A percentile compares a stretch with the other conserved stretches of the same genome.
phyloP scores from a whole-genome alignment of 2,113 vertebrate species.

The Electrona antarctica region DNA sequence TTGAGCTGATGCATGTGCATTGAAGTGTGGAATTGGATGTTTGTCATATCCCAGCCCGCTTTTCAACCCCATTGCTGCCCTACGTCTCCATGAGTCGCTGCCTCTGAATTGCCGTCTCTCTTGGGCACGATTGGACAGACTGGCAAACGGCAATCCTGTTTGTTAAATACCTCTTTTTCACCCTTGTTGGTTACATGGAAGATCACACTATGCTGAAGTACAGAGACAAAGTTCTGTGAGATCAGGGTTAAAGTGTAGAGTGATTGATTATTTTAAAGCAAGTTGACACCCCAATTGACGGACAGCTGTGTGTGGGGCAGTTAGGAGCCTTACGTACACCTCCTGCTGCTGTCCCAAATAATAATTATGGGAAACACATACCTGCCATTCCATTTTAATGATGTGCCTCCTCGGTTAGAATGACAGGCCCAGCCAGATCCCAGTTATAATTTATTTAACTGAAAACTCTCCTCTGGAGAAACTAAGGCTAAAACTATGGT shows the following conservation, averaged over 20 bases:
- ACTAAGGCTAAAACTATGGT: background rate
- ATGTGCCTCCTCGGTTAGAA: slow-evolving; percentile 23
- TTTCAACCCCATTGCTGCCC: background rate
- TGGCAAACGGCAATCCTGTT: background rate
- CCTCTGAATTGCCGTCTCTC: background rate
- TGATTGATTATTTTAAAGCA: slow-evolving; percentile 67
- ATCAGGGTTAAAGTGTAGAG: slow-evolving; percentile 36
- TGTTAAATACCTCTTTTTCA: background rate
- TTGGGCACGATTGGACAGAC: slow-evolving; percentile 6
- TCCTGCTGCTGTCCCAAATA: slow-evolving; percentile 11
- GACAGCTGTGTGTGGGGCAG: slow-evolving; percentile 48
- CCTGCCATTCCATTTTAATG: slow-evolving; percentile 49
- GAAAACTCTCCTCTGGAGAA: background rate
- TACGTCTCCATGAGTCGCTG: background rate
- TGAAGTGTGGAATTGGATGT: background rate
- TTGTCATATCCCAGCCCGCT: background rate
- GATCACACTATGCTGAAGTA: slow-evolving; percentile 5
- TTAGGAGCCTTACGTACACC: slow-evolving; percentile 27
- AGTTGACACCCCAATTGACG: slow-evolving; percentile 47
- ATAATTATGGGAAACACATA: slow-evolving; percentile 43
- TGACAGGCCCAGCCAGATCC: slow-evolving; percentile 37
- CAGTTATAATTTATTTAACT: slow-evolving; percentile 29
- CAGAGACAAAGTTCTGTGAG: slow-evolving; percentile 37
- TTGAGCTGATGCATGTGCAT: slow-evolving; percentile 4
- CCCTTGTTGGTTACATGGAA: background rate